These are phyloP conservation scores for Ptyas mucosa DNA, from an alignment of 2,113 vertebrate genomes.

Conservation along the genomic window DNA sequence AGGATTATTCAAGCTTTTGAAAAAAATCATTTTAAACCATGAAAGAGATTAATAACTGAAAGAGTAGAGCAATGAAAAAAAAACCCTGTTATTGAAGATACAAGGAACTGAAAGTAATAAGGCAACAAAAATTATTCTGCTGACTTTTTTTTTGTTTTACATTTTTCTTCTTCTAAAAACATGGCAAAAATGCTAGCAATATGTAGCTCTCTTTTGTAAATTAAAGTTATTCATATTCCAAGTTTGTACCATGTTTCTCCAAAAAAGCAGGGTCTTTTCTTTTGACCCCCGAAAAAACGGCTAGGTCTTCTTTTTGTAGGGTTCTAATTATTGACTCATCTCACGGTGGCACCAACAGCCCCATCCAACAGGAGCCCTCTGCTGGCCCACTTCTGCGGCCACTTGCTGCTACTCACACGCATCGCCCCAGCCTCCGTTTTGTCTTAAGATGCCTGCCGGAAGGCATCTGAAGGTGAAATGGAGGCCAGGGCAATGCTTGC, in stretches of 20 bases:
- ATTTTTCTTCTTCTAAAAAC: not conserved
- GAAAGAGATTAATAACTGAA: not conserved
- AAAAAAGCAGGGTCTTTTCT: too few species aligned
- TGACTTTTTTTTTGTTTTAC: not conserved
- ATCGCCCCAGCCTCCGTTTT: too few species aligned
- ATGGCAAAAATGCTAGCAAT: not conserved
- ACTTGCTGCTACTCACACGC: too few species aligned
- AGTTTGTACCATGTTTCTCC: not conserved
- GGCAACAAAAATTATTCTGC: not conserved
- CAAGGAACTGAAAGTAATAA: not conserved
- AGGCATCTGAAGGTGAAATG: too few species aligned
- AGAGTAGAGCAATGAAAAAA: not conserved
- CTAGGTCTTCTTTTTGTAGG: too few species aligned
- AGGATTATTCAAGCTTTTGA: not conserved
- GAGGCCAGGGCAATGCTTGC: too few species aligned
- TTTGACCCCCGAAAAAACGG: too few species aligned
- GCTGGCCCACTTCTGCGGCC: too few species aligned
- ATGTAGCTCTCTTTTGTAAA: not conserved
- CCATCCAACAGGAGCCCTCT: too few species aligned
- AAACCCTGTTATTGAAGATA: not conserved
- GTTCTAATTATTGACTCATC: too few species aligned
- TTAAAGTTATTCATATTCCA: not conserved
- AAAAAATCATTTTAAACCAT: not conserved
- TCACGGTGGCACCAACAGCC: too few species aligned
- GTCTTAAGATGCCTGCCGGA: too few species aligned